These are phyloP conservation scores for Agonopterix alstromeriana DNA, from an alignment of 2,888 invertebrate genomes.

Conservation along the genomic window DNA sequence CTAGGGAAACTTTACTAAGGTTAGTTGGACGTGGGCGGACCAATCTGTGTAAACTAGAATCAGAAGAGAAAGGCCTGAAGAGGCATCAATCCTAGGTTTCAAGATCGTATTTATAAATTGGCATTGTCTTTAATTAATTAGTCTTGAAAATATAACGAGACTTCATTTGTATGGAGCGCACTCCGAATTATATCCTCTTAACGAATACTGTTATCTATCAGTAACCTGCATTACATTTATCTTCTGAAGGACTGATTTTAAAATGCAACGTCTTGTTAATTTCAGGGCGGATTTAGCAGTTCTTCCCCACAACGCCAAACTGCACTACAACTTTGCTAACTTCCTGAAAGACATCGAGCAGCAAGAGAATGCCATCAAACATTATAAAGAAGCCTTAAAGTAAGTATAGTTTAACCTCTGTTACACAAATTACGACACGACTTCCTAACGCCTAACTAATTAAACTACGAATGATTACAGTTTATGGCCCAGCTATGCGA, in stretches of 20 bases:
- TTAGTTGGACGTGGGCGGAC: conserved; percentile 26
- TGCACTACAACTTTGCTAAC: conserved; percentile 94
- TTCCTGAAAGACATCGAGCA: conserved; percentile 86
- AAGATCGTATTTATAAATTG: too few relatives aligned
- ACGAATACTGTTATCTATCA: too few relatives aligned
- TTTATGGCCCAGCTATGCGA: conserved; percentile 89
- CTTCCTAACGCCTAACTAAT: too few relatives aligned
- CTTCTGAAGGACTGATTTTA: background rate
- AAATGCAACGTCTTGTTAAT: conserved; percentile 11
- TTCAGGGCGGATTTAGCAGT: conserved; percentile 87
- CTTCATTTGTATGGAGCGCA: too few relatives aligned
- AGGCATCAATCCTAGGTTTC: too few relatives aligned
- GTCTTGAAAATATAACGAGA: too few relatives aligned
- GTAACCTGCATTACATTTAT: too few relatives aligned
- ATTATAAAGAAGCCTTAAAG: conserved; percentile 88
- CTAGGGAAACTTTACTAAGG: conserved; percentile 86
- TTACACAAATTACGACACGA: too few relatives aligned
- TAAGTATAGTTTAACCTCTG: conserved; percentile 77
- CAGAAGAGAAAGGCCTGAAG: too few relatives aligned
- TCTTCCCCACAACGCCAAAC: conserved; percentile 91
- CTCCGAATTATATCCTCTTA: too few relatives aligned
- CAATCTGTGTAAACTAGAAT: too few relatives aligned
- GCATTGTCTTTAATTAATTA: too few relatives aligned
- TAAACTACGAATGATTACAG: conserved; percentile 52
- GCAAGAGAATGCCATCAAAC: conserved; percentile 83